Conservation (phyloP, 1,140 invertebrate species). For the Philopotamus ludificatus region DNA sequence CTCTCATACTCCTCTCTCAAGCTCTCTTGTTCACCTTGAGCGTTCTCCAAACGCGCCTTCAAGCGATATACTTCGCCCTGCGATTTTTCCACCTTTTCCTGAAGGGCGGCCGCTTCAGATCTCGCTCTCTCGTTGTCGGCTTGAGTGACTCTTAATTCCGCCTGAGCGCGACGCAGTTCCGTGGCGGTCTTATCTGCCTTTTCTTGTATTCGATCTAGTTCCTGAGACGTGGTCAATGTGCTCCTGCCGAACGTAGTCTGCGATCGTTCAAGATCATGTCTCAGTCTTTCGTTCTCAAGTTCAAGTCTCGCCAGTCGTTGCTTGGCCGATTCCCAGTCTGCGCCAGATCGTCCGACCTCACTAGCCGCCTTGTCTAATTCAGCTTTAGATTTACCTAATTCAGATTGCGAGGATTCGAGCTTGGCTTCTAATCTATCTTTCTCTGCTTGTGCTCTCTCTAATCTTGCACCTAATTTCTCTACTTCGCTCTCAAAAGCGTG, state of each 20-base stretch:
- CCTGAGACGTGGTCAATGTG: conserved; percentile 71
- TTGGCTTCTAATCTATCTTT: conserved; percentile 89
- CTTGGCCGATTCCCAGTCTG: conserved; percentile 87
- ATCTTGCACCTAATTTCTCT: conserved; percentile 84
- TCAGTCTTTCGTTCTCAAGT: conserved; percentile 85
- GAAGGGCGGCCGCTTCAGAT: conserved; percentile 77
- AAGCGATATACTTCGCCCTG: conserved; percentile 92
- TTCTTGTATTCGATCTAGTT: conserved; percentile 82
- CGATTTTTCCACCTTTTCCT: conserved; percentile 91
- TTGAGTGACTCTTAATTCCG: conserved; percentile 80
- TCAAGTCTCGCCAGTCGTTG: conserved; percentile 81
- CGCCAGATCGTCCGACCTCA: conserved; percentile 82
- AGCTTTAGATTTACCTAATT: conserved; percentile 90
- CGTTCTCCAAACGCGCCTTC: conserved; percentile 91
- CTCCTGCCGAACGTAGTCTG: conserved; percentile 78
- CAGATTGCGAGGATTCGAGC: conserved; percentile 87
- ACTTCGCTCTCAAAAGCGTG: conserved; percentile 86
- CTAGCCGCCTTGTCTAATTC: conserved; percentile 88
- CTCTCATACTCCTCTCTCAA: conserved; percentile 88
- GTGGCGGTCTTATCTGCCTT: conserved; percentile 80
- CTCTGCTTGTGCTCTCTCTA: conserved; percentile 84
- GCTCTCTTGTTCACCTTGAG: conserved; percentile 89
- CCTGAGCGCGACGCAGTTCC: conserved; percentile 81
- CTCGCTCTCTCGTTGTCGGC: conserved; percentile 84
- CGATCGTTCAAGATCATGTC: conserved; percentile 80